These are phyloP conservation scores for Thera obeliscata DNA, from an alignment of 2,888 invertebrate genomes.

Conservation along the genomic window DNA sequence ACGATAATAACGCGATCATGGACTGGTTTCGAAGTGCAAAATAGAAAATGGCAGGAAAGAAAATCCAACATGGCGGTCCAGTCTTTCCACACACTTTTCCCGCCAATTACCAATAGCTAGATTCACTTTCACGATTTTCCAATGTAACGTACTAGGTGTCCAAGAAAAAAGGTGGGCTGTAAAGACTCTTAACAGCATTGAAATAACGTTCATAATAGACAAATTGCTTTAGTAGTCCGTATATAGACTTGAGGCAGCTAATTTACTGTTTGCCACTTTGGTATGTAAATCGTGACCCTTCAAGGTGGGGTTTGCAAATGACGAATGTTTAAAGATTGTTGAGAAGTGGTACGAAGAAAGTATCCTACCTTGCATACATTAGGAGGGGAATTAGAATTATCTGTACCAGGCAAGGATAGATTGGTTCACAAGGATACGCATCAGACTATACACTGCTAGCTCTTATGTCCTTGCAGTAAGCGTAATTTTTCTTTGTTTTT, in stretches of 20 bases:
- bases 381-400: slow-evolving; percentile 5
- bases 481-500: no score
- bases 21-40: slow-evolving; percentile 28
- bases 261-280: slow-evolving; percentile 47
- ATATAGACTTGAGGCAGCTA: slow-evolving; percentile 43
- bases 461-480: no score
- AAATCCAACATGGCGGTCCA: slow-evolving; percentile 59
- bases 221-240: slow-evolving; percentile 21
- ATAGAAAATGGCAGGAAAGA: slow-evolving; percentile 63
- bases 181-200: slow-evolving; percentile 12
- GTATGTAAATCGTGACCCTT: slow-evolving; percentile 56
- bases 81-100: slow-evolving; percentile 65
- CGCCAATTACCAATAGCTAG: slow-evolving; percentile 61
- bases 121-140: slow-evolving; percentile 72
- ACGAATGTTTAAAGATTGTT: slow-evolving; percentile 48
- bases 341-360: slow-evolving; percentile 55
- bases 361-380: slow-evolving; percentile 30
- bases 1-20: slow-evolving; percentile 20
- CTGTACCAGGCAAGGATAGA: neutral
- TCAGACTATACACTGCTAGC: no score
- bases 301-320: slow-evolving; percentile 51
- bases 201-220: slow-evolving; percentile 22
- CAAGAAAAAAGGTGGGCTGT: slow-evolving; percentile 18
- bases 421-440: no score
- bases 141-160: slow-evolving; percentile 39